Percentiles rank a stretch among this genome's conserved stretches.
These are phyloP conservation scores for Channa maculata DNA, from an alignment of 2,113 vertebrate genomes.

Conservation along the genomic window DNA sequence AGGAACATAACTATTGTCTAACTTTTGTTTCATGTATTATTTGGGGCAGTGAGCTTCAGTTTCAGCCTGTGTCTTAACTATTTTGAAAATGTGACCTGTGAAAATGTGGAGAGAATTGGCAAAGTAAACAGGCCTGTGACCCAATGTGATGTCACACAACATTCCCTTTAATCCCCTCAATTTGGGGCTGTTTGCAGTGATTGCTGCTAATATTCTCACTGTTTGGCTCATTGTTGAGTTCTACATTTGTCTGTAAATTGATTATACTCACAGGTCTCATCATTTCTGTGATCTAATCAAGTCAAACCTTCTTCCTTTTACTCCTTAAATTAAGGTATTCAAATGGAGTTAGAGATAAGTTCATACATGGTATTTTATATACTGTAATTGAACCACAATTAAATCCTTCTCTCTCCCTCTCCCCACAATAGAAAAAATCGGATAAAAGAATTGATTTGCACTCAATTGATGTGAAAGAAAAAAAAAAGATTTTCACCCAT, in stretches of 20 bases:
- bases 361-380: conserved; percentile 53
- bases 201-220: background rate
- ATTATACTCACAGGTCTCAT: no score
- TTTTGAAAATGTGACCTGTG: no score
- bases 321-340: background rate
- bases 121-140: no score
- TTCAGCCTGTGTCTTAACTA: no score
- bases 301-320: conserved; percentile 30
- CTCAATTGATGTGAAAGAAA: no score
- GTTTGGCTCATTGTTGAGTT: background rate
- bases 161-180: no score
- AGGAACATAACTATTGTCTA: no score
- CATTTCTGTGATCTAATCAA: conserved; percentile 54
- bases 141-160: no score
- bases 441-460: background rate
- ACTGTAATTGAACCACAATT: conserved; percentile 46
- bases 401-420: conserved; percentile 23
- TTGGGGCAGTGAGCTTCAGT: no score
- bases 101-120: no score
- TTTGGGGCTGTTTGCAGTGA: no score
- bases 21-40: no score
- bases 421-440: conserved; percentile 39
- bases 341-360: conserved; percentile 62
- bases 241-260: conserved; percentile 25
- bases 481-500: conserved; percentile 29